phyloP scores from a whole-genome alignment of 2,888 invertebrate genomes.

The Yponomeuta evonymella region DNA sequence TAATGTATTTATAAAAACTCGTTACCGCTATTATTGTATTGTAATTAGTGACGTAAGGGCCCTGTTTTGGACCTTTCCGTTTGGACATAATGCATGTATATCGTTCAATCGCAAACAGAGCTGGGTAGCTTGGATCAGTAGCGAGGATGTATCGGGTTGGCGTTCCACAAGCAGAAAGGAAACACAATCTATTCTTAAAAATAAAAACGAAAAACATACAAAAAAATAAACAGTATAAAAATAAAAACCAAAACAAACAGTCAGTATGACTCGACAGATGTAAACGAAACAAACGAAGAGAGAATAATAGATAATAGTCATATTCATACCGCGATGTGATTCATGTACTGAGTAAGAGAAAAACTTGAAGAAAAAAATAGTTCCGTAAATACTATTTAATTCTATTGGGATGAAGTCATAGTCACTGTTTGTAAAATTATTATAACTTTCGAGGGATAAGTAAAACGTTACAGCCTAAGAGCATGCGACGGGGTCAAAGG shows the following conservation, averaged over 20 bases:
- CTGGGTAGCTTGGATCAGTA: constrained; percentile 58
- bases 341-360: constrained; percentile 48
- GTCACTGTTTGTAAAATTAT: constrained; percentile 58
- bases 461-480: constrained; percentile 69
- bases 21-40: constrained; percentile 52
- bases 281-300: constrained; percentile 44
- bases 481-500: constrained; percentile 63
- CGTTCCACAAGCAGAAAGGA: constrained; percentile 70
- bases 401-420: constrained; percentile 53
- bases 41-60: background rate
- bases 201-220: constrained; percentile 36
- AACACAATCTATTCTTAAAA: constrained; percentile 59
- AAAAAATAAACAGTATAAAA: constrained; percentile 44
- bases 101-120: constrained; percentile 24
- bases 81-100: background rate
- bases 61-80: background rate
- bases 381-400: constrained; percentile 29
- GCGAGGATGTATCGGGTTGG: constrained; percentile 68
- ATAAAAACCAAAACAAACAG: constrained; percentile 62
- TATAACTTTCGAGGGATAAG: constrained; percentile 56
- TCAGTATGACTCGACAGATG: constrained; percentile 66
- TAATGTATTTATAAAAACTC: constrained; percentile 38
- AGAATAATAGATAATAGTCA: constrained; percentile 60
- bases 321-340: constrained; percentile 69
- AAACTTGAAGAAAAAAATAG: constrained; percentile 23